Conservation (phyloP, 2,113 vertebrate genomes). For the Solea solea region DNA sequence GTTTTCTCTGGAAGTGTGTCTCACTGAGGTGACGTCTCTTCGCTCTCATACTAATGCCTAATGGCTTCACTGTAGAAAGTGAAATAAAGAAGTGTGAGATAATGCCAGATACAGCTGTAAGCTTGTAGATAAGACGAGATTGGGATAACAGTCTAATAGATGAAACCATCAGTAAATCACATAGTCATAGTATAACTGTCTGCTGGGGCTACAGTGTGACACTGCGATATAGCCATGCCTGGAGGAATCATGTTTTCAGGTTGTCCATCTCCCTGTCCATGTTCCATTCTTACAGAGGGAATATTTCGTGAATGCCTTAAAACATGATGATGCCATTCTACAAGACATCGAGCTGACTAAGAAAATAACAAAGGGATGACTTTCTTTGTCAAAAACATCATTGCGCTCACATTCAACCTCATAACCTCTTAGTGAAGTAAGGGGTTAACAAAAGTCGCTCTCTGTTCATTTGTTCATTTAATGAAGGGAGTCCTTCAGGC, state of each 20-base stretch:
- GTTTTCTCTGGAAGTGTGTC: background rate
- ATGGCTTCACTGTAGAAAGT: background rate
- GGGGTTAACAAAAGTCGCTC: too few relatives aligned
- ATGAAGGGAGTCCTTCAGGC: too few relatives aligned
- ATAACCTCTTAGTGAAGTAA: too few relatives aligned
- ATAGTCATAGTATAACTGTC: background rate
- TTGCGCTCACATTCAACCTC: too few relatives aligned
- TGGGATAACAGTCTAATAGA: background rate
- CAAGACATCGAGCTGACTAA: too few relatives aligned
- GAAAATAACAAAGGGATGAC: too few relatives aligned
- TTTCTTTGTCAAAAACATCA: too few relatives aligned
- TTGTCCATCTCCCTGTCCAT: too few relatives aligned
- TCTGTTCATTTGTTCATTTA: too few relatives aligned
- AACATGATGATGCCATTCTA: too few relatives aligned
- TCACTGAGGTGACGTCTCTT: background rate
- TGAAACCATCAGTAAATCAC: background rate
- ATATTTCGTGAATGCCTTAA: too few relatives aligned
- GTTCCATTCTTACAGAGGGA: too few relatives aligned
- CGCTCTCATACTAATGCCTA: background rate
- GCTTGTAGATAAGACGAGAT: constrained; percentile 26
- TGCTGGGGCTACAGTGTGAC: background rate
- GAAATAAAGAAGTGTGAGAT: constrained; percentile 12
- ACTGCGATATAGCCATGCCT: background rate
- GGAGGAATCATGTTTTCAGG: background rate
- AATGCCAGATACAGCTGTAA: constrained; percentile 12